Evolutionary conservation across 2,113 vertebrate species (phyloP).

Genomic region (Arothron firmamentum): DNA sequence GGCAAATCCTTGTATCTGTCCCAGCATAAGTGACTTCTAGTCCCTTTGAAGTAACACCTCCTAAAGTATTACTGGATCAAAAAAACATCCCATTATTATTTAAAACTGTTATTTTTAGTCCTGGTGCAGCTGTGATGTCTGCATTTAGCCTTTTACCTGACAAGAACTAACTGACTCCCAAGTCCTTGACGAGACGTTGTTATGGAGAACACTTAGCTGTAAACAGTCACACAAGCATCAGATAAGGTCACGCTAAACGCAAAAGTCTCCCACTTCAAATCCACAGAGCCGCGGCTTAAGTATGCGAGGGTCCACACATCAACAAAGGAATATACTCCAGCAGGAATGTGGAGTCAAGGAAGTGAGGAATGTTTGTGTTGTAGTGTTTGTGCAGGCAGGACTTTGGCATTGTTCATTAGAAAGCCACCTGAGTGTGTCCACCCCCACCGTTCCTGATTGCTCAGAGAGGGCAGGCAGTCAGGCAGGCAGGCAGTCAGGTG

Average conservation of each 20-base stretch:
- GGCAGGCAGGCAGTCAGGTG: too few relatives aligned
- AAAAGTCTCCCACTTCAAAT: constrained; percentile 17
- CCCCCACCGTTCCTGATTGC: constrained; percentile 14
- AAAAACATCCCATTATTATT: background rate
- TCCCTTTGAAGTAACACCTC: too few relatives aligned
- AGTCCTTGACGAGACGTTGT: constrained; percentile 13
- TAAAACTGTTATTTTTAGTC: background rate
- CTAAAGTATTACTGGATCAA: background rate
- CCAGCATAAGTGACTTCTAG: too few relatives aligned
- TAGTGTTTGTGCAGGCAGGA: constrained; percentile 50
- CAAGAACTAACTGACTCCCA: constrained; percentile 1
- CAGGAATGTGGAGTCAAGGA: constrained; percentile 59
- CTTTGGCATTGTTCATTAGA: constrained; percentile 44
- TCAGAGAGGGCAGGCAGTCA: background rate
- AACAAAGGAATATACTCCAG: constrained; percentile 43
- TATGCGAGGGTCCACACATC: background rate
- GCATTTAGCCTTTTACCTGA: background rate
- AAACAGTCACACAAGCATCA: background rate
- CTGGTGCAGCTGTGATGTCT: background rate
- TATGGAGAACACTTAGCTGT: constrained; percentile 12
- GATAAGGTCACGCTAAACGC: constrained; percentile 27
- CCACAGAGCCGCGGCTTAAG: constrained; percentile 6
- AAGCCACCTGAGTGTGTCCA: constrained; percentile 41
- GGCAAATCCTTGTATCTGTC: too few relatives aligned
- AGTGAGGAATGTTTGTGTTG: constrained; percentile 62